Percentiles rank a stretch among this genome's conserved stretches.
Conservation (phyloP, 2,888 invertebrate genomes). For the Spatulosminthurus flaviceps region DNA sequence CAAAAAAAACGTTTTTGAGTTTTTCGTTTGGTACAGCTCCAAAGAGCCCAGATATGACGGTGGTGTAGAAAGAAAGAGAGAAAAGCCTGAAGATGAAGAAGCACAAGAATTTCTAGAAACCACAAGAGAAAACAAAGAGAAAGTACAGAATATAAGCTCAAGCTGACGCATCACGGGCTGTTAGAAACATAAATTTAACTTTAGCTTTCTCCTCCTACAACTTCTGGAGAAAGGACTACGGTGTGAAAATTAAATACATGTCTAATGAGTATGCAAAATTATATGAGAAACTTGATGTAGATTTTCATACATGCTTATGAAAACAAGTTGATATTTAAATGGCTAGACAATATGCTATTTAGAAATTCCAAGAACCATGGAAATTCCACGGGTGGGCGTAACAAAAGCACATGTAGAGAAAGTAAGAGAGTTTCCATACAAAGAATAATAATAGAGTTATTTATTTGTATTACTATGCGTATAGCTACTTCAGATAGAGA, state of each 20-base stretch:
- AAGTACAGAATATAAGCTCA: neutral
- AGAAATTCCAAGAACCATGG: no score
- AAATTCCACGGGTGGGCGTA: no score
- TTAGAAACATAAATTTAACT: neutral
- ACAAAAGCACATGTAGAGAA: no score
- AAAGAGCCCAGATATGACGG: no score
- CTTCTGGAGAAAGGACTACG: neutral
- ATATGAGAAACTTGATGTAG: no score
- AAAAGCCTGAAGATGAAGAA: neutral
- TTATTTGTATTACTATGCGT: neutral
- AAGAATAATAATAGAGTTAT: conserved; percentile 12
- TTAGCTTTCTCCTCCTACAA: neutral
- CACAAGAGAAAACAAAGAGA: neutral
- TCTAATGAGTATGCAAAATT: no score
- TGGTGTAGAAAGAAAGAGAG: no score
- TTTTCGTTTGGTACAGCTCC: neutral
- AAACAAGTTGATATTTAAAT: no score
- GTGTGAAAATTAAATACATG: neutral
- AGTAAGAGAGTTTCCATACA: no score
- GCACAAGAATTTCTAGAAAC: neutral
- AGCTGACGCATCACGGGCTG: neutral
- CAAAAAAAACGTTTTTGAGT: neutral
- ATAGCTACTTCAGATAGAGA: neutral
- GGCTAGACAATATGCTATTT: no score
- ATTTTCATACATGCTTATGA: no score